phyloP scores from a whole-genome alignment of 2,797 vertebrate genomes.

The Aphelocoma californica region DNA sequence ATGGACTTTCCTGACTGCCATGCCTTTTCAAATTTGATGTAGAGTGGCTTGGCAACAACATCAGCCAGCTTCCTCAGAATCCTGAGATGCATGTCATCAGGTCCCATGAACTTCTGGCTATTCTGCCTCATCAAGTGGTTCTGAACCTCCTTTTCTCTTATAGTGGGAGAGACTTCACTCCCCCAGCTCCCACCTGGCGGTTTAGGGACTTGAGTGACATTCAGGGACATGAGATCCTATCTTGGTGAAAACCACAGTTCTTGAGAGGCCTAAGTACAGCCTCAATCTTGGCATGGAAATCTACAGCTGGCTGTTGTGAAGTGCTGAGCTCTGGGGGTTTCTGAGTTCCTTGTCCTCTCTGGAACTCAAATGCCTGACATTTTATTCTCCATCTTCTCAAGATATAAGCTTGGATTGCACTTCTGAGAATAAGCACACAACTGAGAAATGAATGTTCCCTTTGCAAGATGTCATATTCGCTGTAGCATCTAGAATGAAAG shows the following conservation, averaged over 20 bases:
- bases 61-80: background rate
- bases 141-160: background rate
- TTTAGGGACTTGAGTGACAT: background rate
- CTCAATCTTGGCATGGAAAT: background rate
- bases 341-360: background rate
- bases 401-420: background rate
- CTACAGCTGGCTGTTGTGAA: background rate
- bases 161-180: background rate
- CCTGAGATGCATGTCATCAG: background rate
- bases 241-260: background rate
- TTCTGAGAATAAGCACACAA: background rate
- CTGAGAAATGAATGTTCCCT: background rate
- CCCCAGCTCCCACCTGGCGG: background rate
- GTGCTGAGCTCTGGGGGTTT: background rate
- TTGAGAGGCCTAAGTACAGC: background rate
- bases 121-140: background rate
- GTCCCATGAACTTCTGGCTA: background rate
- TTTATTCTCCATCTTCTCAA: background rate
- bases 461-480: background rate
- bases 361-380: background rate
- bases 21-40: background rate
- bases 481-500: background rate
- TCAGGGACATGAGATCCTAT: background rate
- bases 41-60: background rate
- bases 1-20: background rate